Evolutionary conservation across 2,113 vertebrate genomes (phyloP), one percentile per base, ranked within the genome.

Genomic region (Calyptomena viridis): DNA sequence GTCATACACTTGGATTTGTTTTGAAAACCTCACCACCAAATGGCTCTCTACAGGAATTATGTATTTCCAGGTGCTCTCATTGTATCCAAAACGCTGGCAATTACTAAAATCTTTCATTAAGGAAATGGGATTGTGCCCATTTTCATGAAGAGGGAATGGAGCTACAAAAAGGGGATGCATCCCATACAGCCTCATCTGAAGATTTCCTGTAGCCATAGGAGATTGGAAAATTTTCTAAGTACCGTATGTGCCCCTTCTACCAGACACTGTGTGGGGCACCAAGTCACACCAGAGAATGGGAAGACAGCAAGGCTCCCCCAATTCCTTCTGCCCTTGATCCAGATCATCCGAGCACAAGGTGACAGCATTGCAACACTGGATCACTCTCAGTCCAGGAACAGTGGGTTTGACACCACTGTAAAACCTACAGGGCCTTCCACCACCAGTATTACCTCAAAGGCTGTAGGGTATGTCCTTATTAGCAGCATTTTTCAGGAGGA

Each of bases 211-310:
- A 56, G 75, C 31, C 24, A 58, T 14, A 85, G 19, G 18, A 31
- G 10, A 76, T 63, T 47, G 39, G 53, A 76, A 76, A 60, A 64
- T 27, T 56, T 47, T 6, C 0, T 33, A 55, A 72, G 66, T 23
- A 59, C 8, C 15, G 21, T 8, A 46, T 0, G 0, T 59, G 44
- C 6, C 11, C 37, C 12, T 6, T 2, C 14, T 47, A 11, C 24
- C n/a, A 62, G 44, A 27, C 27, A 64, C 25, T 14, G 50, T 0
- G 0, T 14, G 17, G 17, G 35, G 22, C 58, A 89, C 33, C 30
- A 56, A 2, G 9, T 58, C 19, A 30, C 24, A 62, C 10, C 1
- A 3, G 31, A 44, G 1, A 1, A 37, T 13, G 12, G 21, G 40
- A 91, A 47, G 28, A 56, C n/a, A 67, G 22, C 2, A 1, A 81